Evolutionary conservation across 2,797 vertebrate genomes (phyloP).

Genomic region (Fistularia commersonii): DNA sequence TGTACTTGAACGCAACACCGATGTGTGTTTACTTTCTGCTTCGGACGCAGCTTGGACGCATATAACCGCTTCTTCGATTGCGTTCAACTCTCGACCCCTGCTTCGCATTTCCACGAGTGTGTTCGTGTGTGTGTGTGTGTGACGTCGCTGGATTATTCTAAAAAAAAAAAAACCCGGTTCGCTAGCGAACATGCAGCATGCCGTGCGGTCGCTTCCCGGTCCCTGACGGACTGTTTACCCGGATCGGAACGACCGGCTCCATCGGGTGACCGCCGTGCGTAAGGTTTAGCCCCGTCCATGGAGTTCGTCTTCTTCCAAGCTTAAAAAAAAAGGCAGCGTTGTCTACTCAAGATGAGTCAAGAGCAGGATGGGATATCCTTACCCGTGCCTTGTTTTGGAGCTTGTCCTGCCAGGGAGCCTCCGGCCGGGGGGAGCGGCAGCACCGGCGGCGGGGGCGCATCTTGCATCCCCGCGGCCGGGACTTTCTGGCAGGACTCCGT

Average conservation of each 20-base stretch:
- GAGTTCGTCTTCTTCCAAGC: constrained; percentile 34
- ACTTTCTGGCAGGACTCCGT: constrained; percentile 76
- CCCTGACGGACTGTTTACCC: constrained; percentile 24
- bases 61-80: background rate
- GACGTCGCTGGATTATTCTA: too few species aligned
- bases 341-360: constrained; percentile 64
- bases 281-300: constrained; percentile 48
- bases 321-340: constrained; percentile 22
- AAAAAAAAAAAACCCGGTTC: background rate
- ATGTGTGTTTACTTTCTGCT: background rate
- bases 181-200: constrained; percentile 41
- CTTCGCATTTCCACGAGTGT: too few species aligned
- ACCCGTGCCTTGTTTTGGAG: constrained; percentile 70
- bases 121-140: too few species aligned
- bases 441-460: constrained; percentile 17
- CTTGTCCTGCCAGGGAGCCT: constrained; percentile 35
- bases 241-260: constrained; percentile 21
- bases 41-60: background rate
- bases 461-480: constrained; percentile 69
- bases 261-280: constrained; percentile 49
- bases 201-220: constrained; percentile 22
- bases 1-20: background rate
- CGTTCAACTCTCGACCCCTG: too few species aligned
- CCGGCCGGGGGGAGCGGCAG: constrained; percentile 17
- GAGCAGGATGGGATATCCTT: constrained; percentile 77